phyloP scores from a whole-genome alignment of 2,797 vertebrate genomes.

The Oryzias dopingdopingensis region DNA sequence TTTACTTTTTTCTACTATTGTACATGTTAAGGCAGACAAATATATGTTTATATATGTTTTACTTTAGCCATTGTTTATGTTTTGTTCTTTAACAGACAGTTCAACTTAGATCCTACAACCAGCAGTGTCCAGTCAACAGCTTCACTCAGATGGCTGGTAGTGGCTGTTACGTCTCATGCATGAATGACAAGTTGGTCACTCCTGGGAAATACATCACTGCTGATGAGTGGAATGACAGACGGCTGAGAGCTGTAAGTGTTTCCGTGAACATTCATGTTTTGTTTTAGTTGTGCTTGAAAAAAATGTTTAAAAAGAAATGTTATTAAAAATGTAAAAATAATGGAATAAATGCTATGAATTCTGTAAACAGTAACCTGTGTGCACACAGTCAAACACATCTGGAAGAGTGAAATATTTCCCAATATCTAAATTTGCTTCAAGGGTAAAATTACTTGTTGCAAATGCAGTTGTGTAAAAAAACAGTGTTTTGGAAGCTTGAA shows the following conservation, averaged over 20 bases:
- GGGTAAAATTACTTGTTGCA: too few relatives aligned
- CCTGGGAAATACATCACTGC: conserved; percentile 85
- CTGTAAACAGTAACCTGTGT: too few relatives aligned
- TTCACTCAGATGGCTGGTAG: conserved; percentile 89
- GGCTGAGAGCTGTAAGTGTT: conserved; percentile 83
- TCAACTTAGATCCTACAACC: conserved; percentile 68
- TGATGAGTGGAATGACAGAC: conserved; percentile 73
- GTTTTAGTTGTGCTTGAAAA: too few relatives aligned
- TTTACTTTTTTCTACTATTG: neutral
- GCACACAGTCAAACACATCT: too few relatives aligned
- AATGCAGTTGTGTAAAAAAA: too few relatives aligned
- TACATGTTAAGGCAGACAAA: neutral
- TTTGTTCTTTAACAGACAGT: conserved; percentile 66
- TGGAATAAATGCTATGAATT: too few relatives aligned
- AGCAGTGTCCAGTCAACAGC: conserved; percentile 80
- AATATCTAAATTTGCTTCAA: too few relatives aligned
- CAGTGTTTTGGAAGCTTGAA: too few relatives aligned
- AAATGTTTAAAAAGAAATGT: too few relatives aligned
- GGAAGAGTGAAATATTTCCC: too few relatives aligned
- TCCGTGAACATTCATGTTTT: neutral
- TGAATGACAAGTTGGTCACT: conserved; percentile 80
- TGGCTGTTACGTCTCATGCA: conserved; percentile 85
- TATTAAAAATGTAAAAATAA: neutral
- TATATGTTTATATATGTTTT: neutral
- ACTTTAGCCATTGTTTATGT: neutral